Evolutionary conservation across 2,888 invertebrate species (phyloP).

Genomic region (Himalopsyche japonica): DNA sequence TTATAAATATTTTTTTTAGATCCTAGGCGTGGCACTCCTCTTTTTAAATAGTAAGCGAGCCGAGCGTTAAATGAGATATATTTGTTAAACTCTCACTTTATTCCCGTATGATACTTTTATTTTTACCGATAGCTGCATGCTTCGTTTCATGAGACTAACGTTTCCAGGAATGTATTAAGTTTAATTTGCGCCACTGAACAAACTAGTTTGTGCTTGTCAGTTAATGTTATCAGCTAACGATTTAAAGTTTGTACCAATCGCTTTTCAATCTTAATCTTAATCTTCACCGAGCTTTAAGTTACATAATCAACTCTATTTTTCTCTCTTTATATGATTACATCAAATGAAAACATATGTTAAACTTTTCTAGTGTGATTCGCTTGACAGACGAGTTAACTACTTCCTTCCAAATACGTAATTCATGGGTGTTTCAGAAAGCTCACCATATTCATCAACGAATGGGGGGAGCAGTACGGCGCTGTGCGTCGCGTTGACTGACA

Average conservation of each 20-base stretch:
- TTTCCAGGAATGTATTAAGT: neutral
- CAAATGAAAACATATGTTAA: no score
- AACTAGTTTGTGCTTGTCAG: neutral
- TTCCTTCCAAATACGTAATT: neutral
- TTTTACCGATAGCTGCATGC: neutral
- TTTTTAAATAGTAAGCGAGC: neutral
- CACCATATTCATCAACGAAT: slow-evolving; percentile 73
- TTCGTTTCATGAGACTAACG: neutral
- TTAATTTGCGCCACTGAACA: neutral
- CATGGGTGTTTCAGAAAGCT: neutral
- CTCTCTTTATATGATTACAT: no score
- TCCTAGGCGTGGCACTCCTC: neutral
- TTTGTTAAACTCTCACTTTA: neutral
- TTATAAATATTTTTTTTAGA: neutral
- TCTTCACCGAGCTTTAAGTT: neutral
- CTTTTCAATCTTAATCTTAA: neutral
- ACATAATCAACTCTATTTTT: neutral
- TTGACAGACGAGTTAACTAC: no score
- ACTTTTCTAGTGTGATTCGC: no score
- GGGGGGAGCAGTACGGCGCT: slow-evolving; percentile 90
- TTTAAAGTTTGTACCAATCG: neutral
- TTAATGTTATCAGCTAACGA: neutral
- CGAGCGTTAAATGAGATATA: neutral
- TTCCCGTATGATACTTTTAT: neutral
- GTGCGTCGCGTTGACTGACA: slow-evolving; percentile 80